These are phyloP conservation scores for Arvicanthis niloticus DNA, from an alignment of 2,113 vertebrate genomes.

Conservation along the genomic window DNA sequence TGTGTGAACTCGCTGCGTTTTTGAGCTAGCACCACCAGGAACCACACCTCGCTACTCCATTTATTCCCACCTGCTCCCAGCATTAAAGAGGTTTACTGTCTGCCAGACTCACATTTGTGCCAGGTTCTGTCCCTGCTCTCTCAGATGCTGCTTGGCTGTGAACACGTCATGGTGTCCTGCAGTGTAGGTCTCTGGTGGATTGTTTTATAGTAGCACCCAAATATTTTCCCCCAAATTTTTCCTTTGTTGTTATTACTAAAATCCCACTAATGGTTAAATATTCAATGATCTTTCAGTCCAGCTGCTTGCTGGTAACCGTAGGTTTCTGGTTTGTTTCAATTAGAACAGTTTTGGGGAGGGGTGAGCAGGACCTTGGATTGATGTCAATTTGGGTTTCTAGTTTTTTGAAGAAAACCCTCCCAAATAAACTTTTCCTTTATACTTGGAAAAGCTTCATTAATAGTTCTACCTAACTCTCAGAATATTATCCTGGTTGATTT, in stretches of 20 bases:
- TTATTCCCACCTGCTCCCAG: slow-evolving; percentile 46
- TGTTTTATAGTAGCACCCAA: slow-evolving; percentile 45
- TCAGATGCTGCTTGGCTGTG: slow-evolving; percentile 62
- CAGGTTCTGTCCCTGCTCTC: slow-evolving; percentile 59
- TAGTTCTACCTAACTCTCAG: slow-evolving; percentile 42
- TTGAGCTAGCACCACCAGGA: slow-evolving; percentile 60
- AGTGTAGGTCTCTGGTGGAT: slow-evolving; percentile 44
- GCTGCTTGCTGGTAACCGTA: slow-evolving; percentile 58
- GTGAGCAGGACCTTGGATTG: slow-evolving; percentile 45
- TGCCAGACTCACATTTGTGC: slow-evolving; percentile 52
- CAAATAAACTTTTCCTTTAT: slow-evolving; percentile 30
- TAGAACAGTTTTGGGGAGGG: neutral
- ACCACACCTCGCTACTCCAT: neutral
- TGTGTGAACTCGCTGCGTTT: slow-evolving; percentile 68
- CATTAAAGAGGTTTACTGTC: slow-evolving; percentile 44
- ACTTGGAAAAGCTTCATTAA: slow-evolving; percentile 71
- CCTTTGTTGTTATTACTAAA: slow-evolving; percentile 59
- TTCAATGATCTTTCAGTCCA: slow-evolving; percentile 30
- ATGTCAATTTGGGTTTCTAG: slow-evolving; percentile 49
- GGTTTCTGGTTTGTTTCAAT: slow-evolving; percentile 71
- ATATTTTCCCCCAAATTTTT: neutral
- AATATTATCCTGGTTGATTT: slow-evolving; percentile 56
- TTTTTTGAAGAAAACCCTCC: slow-evolving; percentile 37
- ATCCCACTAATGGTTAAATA: slow-evolving; percentile 11
- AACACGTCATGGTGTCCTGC: slow-evolving; percentile 45